phyloP scores from a whole-genome alignment of 2,113 vertebrate species.

The Onychostoma macrolepis region DNA sequence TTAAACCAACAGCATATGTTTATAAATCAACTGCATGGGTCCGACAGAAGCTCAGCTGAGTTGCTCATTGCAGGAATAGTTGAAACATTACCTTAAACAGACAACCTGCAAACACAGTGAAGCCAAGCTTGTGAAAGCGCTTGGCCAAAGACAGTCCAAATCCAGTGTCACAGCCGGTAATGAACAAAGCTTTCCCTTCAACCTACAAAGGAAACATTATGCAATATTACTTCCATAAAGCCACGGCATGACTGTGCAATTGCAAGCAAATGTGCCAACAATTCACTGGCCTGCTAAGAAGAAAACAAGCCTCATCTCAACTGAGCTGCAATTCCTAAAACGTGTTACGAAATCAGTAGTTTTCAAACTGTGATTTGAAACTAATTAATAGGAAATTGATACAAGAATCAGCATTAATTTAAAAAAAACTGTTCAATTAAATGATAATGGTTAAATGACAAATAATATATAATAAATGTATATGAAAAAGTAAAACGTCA shows the following conservation, averaged over 20 bases:
- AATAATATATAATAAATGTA: neutral
- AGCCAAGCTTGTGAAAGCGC: conserved; percentile 80
- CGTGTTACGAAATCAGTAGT: neutral
- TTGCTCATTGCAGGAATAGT: neutral
- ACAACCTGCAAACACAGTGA: conserved; percentile 86
- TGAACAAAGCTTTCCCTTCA: conserved; percentile 79
- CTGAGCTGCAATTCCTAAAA: neutral
- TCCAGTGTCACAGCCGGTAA: conserved; percentile 87
- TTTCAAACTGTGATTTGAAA: neutral
- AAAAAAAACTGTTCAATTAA: neutral
- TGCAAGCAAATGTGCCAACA: neutral
- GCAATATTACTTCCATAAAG: neutral
- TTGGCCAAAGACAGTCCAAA: conserved; percentile 84
- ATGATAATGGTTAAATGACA: neutral
- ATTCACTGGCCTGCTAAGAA: neutral
- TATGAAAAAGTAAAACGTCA: neutral
- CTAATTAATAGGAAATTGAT: neutral
- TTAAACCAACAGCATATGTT: neutral
- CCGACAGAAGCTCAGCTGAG: neutral
- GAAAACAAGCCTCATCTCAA: neutral
- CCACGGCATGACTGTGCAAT: neutral
- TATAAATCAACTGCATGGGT: neutral
- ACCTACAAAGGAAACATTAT: conserved; percentile 65
- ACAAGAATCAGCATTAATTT: neutral
- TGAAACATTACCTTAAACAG: conserved; percentile 75